These are phyloP conservation scores for Anguilla japonica DNA, from an alignment of 2,113 vertebrate genomes.

Conservation along the genomic window DNA sequence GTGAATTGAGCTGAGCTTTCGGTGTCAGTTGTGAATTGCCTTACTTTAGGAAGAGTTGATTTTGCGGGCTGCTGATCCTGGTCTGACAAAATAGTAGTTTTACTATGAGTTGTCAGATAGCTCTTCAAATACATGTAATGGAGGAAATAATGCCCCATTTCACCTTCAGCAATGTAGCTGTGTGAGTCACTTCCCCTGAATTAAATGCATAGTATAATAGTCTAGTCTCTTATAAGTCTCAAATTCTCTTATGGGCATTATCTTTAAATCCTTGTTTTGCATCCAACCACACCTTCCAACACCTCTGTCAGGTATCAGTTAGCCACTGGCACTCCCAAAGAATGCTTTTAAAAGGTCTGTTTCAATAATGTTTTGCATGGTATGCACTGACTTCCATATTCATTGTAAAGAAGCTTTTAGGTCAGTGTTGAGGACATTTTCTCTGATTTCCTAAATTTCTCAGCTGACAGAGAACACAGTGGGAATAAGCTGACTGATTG, in stretches of 20 bases:
- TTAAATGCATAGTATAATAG: neutral
- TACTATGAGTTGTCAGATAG: neutral
- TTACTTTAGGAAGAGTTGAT: neutral
- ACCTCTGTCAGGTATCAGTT: neutral
- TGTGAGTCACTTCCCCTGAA: neutral
- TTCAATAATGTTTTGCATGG: neutral
- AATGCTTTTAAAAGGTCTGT: neutral
- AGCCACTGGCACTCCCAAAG: neutral
- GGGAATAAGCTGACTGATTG: neutral
- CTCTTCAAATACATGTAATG: neutral
- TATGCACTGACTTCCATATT: neutral
- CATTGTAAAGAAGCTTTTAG: neutral
- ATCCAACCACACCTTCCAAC: neutral
- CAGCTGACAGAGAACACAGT: neutral
- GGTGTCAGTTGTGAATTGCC: neutral
- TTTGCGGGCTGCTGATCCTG: neutral
- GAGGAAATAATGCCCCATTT: neutral
- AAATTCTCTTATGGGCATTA: neutral
- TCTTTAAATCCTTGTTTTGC: neutral
- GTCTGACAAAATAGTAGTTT: conserved; percentile 1
- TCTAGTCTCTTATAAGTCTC: neutral
- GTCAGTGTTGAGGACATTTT: neutral
- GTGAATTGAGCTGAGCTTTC: neutral
- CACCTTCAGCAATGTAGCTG: neutral
- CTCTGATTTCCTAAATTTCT: neutral